Percentiles rank a stretch among this genome's conserved stretches.
These are phyloP conservation scores for Brachionus manjavacas DNA, from an alignment of 1,140 invertebrate species.

Conservation along the genomic window DNA sequence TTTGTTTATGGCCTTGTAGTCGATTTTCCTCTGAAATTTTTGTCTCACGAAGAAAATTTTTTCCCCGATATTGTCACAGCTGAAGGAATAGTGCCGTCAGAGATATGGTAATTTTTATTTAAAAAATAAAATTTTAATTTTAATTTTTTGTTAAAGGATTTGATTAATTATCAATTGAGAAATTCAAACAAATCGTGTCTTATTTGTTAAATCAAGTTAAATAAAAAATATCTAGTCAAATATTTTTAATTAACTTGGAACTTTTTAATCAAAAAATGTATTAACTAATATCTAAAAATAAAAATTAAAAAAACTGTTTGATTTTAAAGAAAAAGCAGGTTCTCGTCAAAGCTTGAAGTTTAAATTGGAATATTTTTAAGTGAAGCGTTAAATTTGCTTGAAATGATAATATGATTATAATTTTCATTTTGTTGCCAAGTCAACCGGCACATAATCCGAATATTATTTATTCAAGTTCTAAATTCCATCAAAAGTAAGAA, in stretches of 20 bases:
- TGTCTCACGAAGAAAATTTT: conserved; percentile 34
- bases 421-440: not conserved
- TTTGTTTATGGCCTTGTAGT: conserved; percentile 32
- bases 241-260: not conserved
- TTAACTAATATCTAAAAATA: no score
- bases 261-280: no score
- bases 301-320: not conserved
- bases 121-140: no score
- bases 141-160: no score
- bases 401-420: not conserved
- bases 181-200: not conserved
- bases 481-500: not conserved
- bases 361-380: not conserved
- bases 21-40: conserved; percentile 42
- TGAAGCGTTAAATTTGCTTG: not conserved
- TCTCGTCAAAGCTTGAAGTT: not conserved
- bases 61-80: conserved; percentile 29
- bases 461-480: not conserved
- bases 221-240: not conserved
- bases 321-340: not conserved
- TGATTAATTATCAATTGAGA: no score
- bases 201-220: no score
- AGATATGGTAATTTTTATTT: not conserved
- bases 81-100: conserved; percentile 30
- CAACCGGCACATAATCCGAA: not conserved